A percentile compares a stretch with the other conserved stretches of the same genome.
Evolutionary conservation across 1,140 invertebrate species (phyloP).

Genomic region (Antheraea pernyi): DNA sequence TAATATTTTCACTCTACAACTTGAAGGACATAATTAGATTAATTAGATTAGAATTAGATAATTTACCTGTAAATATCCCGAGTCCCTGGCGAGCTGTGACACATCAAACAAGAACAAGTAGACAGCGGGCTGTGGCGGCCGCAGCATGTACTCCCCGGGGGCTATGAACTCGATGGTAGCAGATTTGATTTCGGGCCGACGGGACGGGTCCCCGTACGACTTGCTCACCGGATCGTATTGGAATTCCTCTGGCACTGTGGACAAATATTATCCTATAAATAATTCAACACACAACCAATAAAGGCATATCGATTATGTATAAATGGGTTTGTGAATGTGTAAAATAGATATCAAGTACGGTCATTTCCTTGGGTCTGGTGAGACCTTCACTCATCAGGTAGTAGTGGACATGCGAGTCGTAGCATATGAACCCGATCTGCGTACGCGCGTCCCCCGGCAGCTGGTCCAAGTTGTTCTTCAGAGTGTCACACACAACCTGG

Average conservation of each 20-base stretch:
- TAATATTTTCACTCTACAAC: too few species aligned
- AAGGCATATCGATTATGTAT: too few species aligned
- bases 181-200: constrained; percentile 96
- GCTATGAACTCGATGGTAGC: constrained; percentile 99
- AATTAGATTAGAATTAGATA: too few species aligned
- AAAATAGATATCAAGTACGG: constrained; percentile 87
- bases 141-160: constrained; percentile 98
- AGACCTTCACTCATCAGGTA: constrained; percentile 94
- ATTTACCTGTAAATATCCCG: constrained; percentile 89
- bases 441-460: constrained; percentile 96
- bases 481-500: constrained; percentile 88
- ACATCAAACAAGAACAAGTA: constrained; percentile 98
- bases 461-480: constrained; percentile 91
- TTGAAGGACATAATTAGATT: too few species aligned
- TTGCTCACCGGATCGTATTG: constrained; percentile 97
- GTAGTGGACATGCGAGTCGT: constrained; percentile 95
- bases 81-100: constrained; percentile 93
- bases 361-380: constrained; percentile 94
- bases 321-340: too few species aligned
- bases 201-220: constrained; percentile 95
- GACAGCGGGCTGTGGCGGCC: constrained; percentile 98
- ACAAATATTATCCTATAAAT: too few species aligned
- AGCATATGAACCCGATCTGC: constrained; percentile 96
- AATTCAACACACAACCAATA: too few species aligned
- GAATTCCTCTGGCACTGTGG: constrained; percentile 97